phyloP scores from a whole-genome alignment of 2,888 invertebrate genomes.

The Tupiocoris notatus region DNA sequence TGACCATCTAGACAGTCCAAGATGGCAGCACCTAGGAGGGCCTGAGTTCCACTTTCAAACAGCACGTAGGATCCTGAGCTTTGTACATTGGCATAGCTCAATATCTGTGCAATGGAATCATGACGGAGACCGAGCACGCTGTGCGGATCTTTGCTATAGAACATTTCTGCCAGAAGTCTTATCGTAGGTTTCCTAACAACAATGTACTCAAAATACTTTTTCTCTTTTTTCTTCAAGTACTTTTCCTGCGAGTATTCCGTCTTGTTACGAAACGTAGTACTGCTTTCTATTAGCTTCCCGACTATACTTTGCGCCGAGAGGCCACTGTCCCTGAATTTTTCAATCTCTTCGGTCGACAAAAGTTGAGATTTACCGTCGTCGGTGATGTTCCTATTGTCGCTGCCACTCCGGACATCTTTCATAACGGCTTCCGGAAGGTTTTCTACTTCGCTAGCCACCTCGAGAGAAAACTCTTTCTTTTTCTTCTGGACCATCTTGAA shows the following conservation, averaged over 20 bases:
- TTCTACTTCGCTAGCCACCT: constrained; percentile 57
- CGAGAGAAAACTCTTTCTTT: constrained; percentile 57
- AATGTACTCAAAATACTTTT: constrained; percentile 84
- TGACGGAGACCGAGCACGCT: constrained; percentile 76
- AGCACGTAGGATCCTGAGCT: constrained; percentile 68
- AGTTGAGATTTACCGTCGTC: constrained; percentile 80
- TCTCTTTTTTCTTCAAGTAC: constrained; percentile 91
- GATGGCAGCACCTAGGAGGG: constrained; percentile 78
- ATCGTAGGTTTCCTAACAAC: constrained; percentile 78
- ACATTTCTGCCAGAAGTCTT: constrained; percentile 78
- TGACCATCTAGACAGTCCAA: constrained; percentile 71
- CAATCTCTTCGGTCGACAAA: constrained; percentile 78
- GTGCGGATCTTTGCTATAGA: constrained; percentile 73
- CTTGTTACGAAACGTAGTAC: constrained; percentile 83
- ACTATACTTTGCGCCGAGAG: constrained; percentile 79
- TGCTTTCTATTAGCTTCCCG: constrained; percentile 83
- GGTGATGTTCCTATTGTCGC: constrained; percentile 79
- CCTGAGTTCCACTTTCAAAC: constrained; percentile 86
- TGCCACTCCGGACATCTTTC: constrained; percentile 64
- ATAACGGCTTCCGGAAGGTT: constrained; percentile 63
- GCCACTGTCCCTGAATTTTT: constrained; percentile 72
- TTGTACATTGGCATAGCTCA: constrained; percentile 77
- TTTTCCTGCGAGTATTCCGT: constrained; percentile 92
- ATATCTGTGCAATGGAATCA: constrained; percentile 86
- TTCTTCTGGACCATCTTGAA: constrained; percentile 69